Percentiles rank a stretch among this genome's conserved stretches.
phyloP scores from a whole-genome alignment of 2,113 vertebrate species.

The Nesogale talazaci region DNA sequence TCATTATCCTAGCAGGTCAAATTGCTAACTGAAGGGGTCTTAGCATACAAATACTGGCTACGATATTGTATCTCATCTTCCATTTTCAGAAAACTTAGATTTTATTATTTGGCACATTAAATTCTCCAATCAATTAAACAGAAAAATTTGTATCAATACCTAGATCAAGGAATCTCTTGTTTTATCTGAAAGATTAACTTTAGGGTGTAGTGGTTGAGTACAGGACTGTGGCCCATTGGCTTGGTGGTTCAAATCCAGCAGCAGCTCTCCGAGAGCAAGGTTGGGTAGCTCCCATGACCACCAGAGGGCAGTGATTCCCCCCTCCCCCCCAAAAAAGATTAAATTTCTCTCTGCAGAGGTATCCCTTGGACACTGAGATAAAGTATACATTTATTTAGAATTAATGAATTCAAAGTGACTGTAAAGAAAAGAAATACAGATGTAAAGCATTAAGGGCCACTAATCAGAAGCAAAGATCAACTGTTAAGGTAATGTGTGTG shows the following conservation, averaged over 20 bases:
- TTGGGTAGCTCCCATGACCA: too few relatives aligned
- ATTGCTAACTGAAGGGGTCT: background rate
- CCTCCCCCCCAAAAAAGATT: too few relatives aligned
- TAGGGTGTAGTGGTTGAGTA: too few relatives aligned
- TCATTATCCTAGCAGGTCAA: constrained; percentile 8
- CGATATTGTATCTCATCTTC: background rate
- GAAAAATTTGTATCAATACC: constrained; percentile 48
- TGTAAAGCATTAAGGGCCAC: background rate
- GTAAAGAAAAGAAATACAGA: constrained; percentile 25
- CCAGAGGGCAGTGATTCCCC: too few relatives aligned
- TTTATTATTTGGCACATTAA: constrained; percentile 20
- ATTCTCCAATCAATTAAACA: constrained; percentile 57
- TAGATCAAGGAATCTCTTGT: constrained; percentile 4
- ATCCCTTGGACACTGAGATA: background rate
- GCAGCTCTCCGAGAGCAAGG: too few relatives aligned
- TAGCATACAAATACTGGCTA: background rate
- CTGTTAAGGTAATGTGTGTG: constrained; percentile 3
- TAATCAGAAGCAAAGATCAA: constrained; percentile 19
- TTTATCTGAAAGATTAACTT: constrained; percentile 50
- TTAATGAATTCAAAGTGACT: constrained; percentile 24
- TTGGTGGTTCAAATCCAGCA: too few relatives aligned
- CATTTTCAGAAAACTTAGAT: constrained; percentile 12
- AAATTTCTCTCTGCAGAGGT: background rate
- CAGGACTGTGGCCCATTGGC: too few relatives aligned
- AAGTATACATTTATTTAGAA: background rate